Evolutionary conservation across 2,797 vertebrate species (phyloP), one percentile per base, ranked within the genome.

Genomic region (Macroramphosus scolopax): DNA sequence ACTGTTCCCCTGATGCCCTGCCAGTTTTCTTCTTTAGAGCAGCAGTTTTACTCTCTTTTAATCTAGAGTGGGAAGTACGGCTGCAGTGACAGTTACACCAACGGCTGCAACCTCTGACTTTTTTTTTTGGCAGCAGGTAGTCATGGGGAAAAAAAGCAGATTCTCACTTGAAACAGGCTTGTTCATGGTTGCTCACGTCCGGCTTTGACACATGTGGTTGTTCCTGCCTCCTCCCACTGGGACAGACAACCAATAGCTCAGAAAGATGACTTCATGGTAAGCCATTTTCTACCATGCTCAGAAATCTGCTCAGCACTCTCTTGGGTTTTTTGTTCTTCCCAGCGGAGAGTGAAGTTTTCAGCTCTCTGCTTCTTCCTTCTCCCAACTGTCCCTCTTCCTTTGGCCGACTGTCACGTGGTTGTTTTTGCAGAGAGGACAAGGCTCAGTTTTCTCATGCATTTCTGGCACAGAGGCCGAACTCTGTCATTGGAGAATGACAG

Each of bases 161-260:
- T 56, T 71, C 54, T 29, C 1, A 8, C 34, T 55, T 55, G 51
- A 63, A 48, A 20, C 37, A 30, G 33, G 28, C 36, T 61, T 53
- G 31, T 46, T 70, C 65, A 56, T 47, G 48, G 46, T 63, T 66
- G 62, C 66, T 82, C 75, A 81, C 57, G 63, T 85, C 78, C 68
- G 77, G 55, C 12, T 59, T 58, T 50, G 15, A 58, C 36, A 55
- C 57, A 22, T 17, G 15, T 17, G 42, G 22, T 37, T 68, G 43
- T 38, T 68, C 55, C 42, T 46, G 14, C 37, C 52, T 55, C 59
- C 32, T 59, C 57, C 53, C 60, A 33, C 33, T 6, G 24, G 8
- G 29, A 28, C 24, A 40, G 34, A 17, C 16, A 63, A 55, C 57
- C 47, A 50, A 44, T 51, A 15, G 55, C 44, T 56, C 29, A 51